A percentile compares a stretch with the other conserved stretches of the same genome.
These are phyloP conservation scores for Mamestra brassicae DNA, from an alignment of 2,888 invertebrate genomes.

Conservation along the genomic window DNA sequence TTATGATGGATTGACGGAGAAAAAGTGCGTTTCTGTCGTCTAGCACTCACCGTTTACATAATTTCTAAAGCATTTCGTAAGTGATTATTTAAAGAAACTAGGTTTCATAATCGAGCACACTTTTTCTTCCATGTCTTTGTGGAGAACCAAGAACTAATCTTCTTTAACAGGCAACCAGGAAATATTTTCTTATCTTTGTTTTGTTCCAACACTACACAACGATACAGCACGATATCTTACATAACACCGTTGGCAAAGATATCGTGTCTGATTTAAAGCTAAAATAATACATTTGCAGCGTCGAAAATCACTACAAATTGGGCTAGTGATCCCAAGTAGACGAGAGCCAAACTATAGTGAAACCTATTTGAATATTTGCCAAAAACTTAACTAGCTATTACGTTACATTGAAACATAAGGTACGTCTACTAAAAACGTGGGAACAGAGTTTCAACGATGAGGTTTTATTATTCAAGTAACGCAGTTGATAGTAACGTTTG, in stretches of 20 bases:
- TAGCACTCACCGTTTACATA: background rate
- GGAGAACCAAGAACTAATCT: no score
- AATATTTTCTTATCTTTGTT: no score
- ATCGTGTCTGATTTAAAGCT: slow-evolving; percentile 26
- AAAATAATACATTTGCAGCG: slow-evolving; percentile 45
- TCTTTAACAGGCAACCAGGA: no score
- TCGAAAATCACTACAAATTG: slow-evolving; percentile 61
- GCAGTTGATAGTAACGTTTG: no score
- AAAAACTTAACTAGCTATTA: slow-evolving; percentile 62
- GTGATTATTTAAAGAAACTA: no score
- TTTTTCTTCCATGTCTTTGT: no score
- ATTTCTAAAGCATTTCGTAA: no score
- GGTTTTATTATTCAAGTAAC: no score
- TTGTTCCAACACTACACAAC: background rate
- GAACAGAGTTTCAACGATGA: background rate
- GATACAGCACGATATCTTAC: slow-evolving; percentile 7
- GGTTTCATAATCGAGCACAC: no score
- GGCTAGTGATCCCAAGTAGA: slow-evolving; percentile 50
- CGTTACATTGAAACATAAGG: slow-evolving; percentile 38
- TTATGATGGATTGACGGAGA: no score
- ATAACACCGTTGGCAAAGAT: slow-evolving; percentile 22
- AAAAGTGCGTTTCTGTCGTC: background rate
- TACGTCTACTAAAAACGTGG: background rate
- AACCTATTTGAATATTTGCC: slow-evolving; percentile 60
- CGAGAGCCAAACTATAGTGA: slow-evolving; percentile 56